These are phyloP conservation scores for Romanogobio albipinnatus DNA, from an alignment of 2,113 vertebrate species.

Conservation along the genomic window DNA sequence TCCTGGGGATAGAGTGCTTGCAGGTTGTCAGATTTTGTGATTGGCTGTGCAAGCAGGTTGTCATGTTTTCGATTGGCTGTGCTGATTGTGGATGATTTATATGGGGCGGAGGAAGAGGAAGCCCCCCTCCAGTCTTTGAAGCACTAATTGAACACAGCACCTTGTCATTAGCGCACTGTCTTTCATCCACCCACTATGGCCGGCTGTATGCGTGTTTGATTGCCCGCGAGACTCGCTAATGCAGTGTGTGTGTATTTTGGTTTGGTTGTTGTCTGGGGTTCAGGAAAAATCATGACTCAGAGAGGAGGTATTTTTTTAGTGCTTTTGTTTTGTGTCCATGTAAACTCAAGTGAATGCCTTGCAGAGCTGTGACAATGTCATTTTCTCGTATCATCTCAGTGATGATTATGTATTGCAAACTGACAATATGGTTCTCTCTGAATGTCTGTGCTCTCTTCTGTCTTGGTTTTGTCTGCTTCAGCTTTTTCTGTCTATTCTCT, in stretches of 20 bases:
- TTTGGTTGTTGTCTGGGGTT: slow-evolving; percentile 23
- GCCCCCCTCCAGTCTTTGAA: slow-evolving; percentile 64
- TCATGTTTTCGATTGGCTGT: slow-evolving; percentile 52
- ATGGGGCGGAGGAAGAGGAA: slow-evolving; percentile 32
- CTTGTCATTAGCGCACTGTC: slow-evolving; percentile 70
- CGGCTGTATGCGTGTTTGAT: not conserved
- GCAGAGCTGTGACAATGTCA: not conserved
- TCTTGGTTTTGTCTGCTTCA: slow-evolving; percentile 16
- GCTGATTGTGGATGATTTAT: slow-evolving; percentile 59
- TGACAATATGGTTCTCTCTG: not conserved
- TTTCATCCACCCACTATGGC: slow-evolving; percentile 64
- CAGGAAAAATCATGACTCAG: slow-evolving; percentile 50
- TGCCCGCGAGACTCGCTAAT: not conserved
- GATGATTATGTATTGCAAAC: not conserved
- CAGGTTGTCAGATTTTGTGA: slow-evolving; percentile 36
- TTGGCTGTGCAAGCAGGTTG: slow-evolving; percentile 23
- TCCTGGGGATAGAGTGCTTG: slow-evolving; percentile 19
- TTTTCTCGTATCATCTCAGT: not conserved
- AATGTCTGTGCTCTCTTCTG: not conserved
- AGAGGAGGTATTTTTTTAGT: slow-evolving; percentile 7
- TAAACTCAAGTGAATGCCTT: slow-evolving; percentile 5
- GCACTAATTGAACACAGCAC: slow-evolving; percentile 66
- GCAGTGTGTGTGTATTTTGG: slow-evolving; percentile 37
- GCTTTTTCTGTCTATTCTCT: slow-evolving; percentile 3
- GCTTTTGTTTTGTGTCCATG: slow-evolving; percentile 22